Conservation (phyloP, 2,888 invertebrate species). For the Ichneumon xanthorius region DNA sequence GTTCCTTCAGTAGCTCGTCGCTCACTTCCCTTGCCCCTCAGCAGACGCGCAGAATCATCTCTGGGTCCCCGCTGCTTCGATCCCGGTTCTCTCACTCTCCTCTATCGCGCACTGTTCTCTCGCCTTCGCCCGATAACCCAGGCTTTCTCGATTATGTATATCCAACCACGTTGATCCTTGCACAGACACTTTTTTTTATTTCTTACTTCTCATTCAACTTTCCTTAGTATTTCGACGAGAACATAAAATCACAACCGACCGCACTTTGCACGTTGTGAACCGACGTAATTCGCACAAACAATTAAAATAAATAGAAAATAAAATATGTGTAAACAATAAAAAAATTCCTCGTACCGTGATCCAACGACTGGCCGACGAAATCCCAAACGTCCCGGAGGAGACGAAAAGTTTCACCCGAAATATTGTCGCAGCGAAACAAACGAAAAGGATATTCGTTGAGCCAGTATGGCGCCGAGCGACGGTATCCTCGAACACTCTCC, state of each 20-base stretch:
- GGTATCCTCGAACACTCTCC: conserved; percentile 19
- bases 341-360: not conserved
- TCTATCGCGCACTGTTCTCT: conserved; percentile 40
- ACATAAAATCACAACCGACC: not conserved
- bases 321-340: not conserved
- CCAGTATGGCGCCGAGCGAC: conserved; percentile 56
- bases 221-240: not conserved
- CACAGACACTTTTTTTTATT: not conserved
- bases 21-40: conserved; percentile 52
- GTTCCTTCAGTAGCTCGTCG: conserved; percentile 40
- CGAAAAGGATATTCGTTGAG: conserved; percentile 43
- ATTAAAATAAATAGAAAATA: not conserved
- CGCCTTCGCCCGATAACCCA: conserved; percentile 13
- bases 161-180: conserved; percentile 10
- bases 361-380: not conserved
- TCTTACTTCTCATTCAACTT: not conserved
- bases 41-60: conserved; percentile 78
- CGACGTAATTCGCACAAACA: not conserved
- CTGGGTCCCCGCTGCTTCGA: conserved; percentile 71
- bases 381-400: not conserved
- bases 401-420: not conserved
- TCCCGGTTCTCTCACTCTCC: conserved; percentile 63
- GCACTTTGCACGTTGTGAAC: not conserved
- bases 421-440: conserved; percentile 35
- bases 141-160: conserved; percentile 8